Base-by-base conservation (phyloP, 2,113 vertebrate genomes). In the Neolamprologus sp. region DNA sequence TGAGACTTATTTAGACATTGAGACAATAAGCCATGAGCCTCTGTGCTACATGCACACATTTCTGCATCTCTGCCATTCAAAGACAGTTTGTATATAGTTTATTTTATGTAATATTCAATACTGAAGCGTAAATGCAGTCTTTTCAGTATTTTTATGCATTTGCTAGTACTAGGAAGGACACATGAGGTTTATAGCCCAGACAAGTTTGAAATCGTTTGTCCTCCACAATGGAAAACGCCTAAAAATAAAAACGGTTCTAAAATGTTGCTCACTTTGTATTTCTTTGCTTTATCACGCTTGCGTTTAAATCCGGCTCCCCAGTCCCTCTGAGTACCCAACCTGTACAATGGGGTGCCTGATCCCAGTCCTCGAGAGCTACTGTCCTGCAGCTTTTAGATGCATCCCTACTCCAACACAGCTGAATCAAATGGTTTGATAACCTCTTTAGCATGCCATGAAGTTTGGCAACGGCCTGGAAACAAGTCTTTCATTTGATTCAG, bases 301-400 rank as follows among this genome's bases (percentile, higher is more conserved):
- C 60, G 2, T 37, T 65, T 65, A n/a, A 35, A 65, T 65, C 60
- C 0, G 2, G 17, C 31, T 37, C 31, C 17, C 10, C 60, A 65
- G 31, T 65, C 17, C 31, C 31, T 12, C 31, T 65, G 60, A 35
- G 60, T 65, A 65, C 31, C 9, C 17, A 33, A 7, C 31, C 6
- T 65, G 60, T 63, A 11, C 31, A 35, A 63, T 2, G 0, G 57
- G 16, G 28, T 60, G 28, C 57, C 57, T 0, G 4, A 19, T 60
- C 28, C 57, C 57, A 33, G 28, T 10, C 28, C 14, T 60, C 14
- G 8, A 60, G 26, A 60, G 57, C 28, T 17, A 60, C 26, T 60
- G 57, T 17, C 26, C 28, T 33, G 57, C 57, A 60, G 28, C 57
- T 60, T 60, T 60, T 33, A 60, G 57, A 60, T 19, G 28, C 16